Evolutionary conservation across 2,113 vertebrate genomes (phyloP), one percentile per base, ranked within the genome.

Genomic region (Pithys albifrons): DNA sequence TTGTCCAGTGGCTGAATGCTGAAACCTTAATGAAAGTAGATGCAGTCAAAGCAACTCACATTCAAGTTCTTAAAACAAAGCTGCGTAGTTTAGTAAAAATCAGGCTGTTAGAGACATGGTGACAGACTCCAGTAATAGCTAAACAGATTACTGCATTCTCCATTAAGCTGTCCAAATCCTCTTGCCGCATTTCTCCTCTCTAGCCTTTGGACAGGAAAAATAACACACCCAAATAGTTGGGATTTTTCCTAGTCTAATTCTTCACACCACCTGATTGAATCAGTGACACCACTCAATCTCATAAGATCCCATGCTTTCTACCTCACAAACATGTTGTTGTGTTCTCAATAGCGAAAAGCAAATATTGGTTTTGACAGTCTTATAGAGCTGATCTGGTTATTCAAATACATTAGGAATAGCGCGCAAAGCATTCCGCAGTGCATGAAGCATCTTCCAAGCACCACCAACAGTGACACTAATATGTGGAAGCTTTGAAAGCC

Each of bases 11-110:
- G 48, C 52, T 72, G 37, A 75, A 89, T 20, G 27, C 17, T 78
- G 51, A 94, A 27, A 48, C 27, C 41, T 85, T 80, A 75, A 79
- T 66, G 69, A 97, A 92, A 96, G 86, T 52, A 91, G 89, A 93
- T 87, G 45, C 27, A 27, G 73, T 79, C 71, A 89, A 73, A 97
- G 87, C 31, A 67, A 33, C 24, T 78, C 58, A 54, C 91, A 82
- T 58, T 73, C 17, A 78, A 2, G 71, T 62, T 78, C 58, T 72
- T 79, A 45, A 69, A 93, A 78, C 31, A 92, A 94, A 83, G 25
- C 48, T 90, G 58, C n/a, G 80, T 29, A 88, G 78, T 89, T 85
- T 58, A 97, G 73, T 45, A 95, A 87, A 45, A 88, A 88, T 64
- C 43, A 72, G 37, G 39, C 11, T 78, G 37, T 70, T 91, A 82